A percentile compares a stretch with the other conserved stretches of the same genome.
Evolutionary conservation across 2,888 invertebrate genomes (phyloP).

Genomic region (Timema podura): DNA sequence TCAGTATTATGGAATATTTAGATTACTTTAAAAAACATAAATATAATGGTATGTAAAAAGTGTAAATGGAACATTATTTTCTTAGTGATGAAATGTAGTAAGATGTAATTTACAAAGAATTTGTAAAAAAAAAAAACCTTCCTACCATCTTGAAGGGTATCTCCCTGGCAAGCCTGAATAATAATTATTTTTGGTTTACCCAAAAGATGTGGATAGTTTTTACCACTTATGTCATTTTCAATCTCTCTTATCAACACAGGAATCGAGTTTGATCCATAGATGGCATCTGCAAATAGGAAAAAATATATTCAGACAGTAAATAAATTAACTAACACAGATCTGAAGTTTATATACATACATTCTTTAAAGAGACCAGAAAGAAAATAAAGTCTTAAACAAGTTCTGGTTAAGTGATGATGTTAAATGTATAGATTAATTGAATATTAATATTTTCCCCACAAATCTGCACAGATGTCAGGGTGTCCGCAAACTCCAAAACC

Average conservation of each 20-base stretch:
- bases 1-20: too few species aligned
- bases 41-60: background rate
- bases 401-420: too few species aligned
- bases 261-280: constrained; percentile 51
- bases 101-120: constrained; percentile 1
- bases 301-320: too few species aligned
- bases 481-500: too few species aligned
- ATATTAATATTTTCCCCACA: too few species aligned
- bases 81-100: background rate
- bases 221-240: constrained; percentile 45
- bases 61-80: background rate
- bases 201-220: constrained; percentile 40
- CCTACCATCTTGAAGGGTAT: constrained; percentile 22
- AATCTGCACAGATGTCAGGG: too few species aligned
- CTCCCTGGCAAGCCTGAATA: constrained; percentile 57
- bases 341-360: too few species aligned
- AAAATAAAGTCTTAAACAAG: too few species aligned
- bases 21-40: too few species aligned
- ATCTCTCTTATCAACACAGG: constrained; percentile 46
- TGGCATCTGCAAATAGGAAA: constrained; percentile 42
- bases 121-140: background rate
- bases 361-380: too few species aligned
- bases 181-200: constrained; percentile 54
- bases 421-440: too few species aligned
- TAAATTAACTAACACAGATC: too few species aligned